A percentile compares a stretch with the other conserved stretches of the same genome.
phyloP scores from a whole-genome alignment of 1,140 invertebrate species.

The Magallana angulata region DNA sequence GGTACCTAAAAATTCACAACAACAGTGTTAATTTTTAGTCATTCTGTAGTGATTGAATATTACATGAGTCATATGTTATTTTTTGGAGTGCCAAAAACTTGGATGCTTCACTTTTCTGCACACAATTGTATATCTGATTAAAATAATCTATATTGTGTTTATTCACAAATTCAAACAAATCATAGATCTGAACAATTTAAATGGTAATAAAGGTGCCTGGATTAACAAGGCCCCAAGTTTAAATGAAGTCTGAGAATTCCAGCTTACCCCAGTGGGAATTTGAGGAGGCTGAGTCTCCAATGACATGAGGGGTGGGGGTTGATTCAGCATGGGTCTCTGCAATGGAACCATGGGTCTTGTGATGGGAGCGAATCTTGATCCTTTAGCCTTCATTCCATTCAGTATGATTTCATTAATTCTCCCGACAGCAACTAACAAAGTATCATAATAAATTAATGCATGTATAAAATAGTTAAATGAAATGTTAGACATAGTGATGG shows the following conservation, averaged over 20 bases:
- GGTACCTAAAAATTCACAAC: slow-evolving; percentile 72
- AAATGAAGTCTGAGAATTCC: background rate
- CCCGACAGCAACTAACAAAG: slow-evolving; percentile 82
- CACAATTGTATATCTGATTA: no score
- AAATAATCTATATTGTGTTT: no score
- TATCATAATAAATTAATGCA: background rate
- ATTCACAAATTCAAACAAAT: no score
- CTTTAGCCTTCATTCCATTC: slow-evolving; percentile 65
- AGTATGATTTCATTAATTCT: slow-evolving; percentile 84
- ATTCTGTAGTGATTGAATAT: no score
- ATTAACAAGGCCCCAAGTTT: no score
- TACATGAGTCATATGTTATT: no score
- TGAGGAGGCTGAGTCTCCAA: slow-evolving; percentile 31
- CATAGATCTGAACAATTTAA: no score
- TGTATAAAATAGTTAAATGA: no score
- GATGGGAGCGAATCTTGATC: slow-evolving; percentile 50
- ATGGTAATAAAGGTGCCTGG: background rate
- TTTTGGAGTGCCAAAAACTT: slow-evolving; percentile 9
- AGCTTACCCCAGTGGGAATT: slow-evolving; percentile 48
- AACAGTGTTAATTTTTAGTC: no score
- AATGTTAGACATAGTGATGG: no score
- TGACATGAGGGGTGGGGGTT: slow-evolving; percentile 60
- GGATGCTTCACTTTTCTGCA: background rate
- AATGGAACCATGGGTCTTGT: slow-evolving; percentile 47
- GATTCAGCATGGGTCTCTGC: slow-evolving; percentile 51